Evolutionary conservation across 2,888 invertebrate genomes (phyloP), one percentile per base, ranked within the genome.

Genomic region (Ctena decussata): DNA sequence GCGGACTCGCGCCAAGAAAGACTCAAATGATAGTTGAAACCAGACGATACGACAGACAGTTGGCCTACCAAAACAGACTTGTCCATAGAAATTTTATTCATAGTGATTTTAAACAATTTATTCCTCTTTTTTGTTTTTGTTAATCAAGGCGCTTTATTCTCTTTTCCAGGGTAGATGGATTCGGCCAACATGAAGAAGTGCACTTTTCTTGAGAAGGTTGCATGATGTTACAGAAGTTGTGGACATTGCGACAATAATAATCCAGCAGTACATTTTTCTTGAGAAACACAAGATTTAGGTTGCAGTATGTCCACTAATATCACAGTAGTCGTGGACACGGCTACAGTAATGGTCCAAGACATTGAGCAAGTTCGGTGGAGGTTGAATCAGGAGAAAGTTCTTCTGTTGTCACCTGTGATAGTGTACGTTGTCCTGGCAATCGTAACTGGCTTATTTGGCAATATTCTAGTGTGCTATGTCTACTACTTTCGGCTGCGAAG

Each of bases 391-490:
- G 89, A 91, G 24, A 91, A 91, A 49, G 91, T 90, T 0, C 12
- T 87, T 6, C 39, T 86, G 5, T 82, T 92, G 21, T 74, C 90
- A n/a, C 92, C 93, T 11, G 90, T 93, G 11, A 89, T 91, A 11
- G 85, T 92, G 21, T 81, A 90, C 73, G 82, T 93, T 35, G 75
- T 86, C 15, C 15, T 93, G 11, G 81, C 93, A 27, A 80, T 93
- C 72, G 37, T 91, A 1, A 46, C 90, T 0, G 92, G 93, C 8
- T 69, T 93, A 1, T 60, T 92, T 44, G 92, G 91, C 49, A 94
- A 94, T 81, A 79, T 78, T 46, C 74, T 93, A 27, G 94, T 94
- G 35, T 92, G 92, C 37, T 91, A 92, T 72, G 89, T 94, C 21
- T 94, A 93, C 85, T 86, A 89, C 46, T 88, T 90, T 41, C 90